Evolutionary conservation across 2,888 invertebrate genomes (phyloP).

Genomic region (Chouioia cunea): DNA sequence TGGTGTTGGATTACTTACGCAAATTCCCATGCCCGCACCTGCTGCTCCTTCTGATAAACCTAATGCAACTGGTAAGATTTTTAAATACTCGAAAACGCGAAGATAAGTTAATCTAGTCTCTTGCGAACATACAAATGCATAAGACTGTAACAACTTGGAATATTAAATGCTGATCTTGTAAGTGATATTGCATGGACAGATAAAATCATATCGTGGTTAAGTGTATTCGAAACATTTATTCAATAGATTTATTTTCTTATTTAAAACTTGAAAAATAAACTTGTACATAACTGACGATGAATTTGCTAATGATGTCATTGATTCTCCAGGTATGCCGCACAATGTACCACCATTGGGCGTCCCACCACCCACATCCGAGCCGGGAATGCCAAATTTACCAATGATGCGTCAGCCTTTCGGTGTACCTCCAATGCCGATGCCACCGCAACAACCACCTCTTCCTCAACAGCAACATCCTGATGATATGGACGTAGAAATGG

Average conservation of each 20-base stretch:
- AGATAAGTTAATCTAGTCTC: conserved; percentile 18
- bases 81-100: background rate
- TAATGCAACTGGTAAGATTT: conserved; percentile 61
- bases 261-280: background rate
- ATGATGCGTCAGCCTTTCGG: conserved; percentile 65
- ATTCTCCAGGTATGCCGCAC: conserved; percentile 65
- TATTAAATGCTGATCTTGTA: conserved; percentile 16
- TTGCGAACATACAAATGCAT: background rate
- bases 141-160: conserved; percentile 20
- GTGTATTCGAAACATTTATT: conserved; percentile 11
- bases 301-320: conserved; percentile 14
- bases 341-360: conserved; percentile 68
- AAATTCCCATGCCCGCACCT: conserved; percentile 67
- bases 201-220: conserved; percentile 3
- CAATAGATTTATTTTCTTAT: background rate
- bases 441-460: conserved; percentile 47
- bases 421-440: conserved; percentile 61
- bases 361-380: conserved; percentile 64
- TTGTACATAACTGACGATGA: too few relatives aligned
- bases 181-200: conserved; percentile 5
- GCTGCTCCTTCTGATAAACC: conserved; percentile 67
- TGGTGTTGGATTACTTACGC: conserved; percentile 63
- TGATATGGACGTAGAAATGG: conserved; percentile 85
- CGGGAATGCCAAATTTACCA: conserved; percentile 63
- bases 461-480: conserved; percentile 72